Conservation (phyloP, 2,888 invertebrate genomes). For the Spilosoma lubricipeda region DNA sequence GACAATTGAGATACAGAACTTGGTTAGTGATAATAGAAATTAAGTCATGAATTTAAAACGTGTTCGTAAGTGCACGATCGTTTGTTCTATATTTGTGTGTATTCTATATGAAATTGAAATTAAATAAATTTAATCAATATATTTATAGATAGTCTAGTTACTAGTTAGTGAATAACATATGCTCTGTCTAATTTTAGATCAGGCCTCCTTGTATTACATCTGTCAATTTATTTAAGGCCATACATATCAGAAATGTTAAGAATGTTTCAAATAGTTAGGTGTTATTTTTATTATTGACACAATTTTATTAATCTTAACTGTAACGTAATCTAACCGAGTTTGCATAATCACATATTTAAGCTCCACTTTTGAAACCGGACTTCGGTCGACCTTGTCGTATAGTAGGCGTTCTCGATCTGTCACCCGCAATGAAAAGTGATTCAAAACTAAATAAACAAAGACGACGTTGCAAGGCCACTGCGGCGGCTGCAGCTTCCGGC, state of each 20-base stretch:
- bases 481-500: conserved; percentile 65
- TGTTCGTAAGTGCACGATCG: neutral
- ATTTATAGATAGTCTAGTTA: neutral
- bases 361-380: conserved; percentile 71
- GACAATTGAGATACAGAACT: neutral
- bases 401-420: conserved; percentile 64
- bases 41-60: neutral
- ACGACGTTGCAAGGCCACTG: conserved; percentile 62
- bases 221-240: neutral
- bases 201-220: neutral
- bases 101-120: neutral
- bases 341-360: conserved; percentile 63
- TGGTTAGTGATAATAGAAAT: neutral
- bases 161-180: neutral
- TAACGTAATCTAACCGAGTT: conserved; percentile 53
- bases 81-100: neutral
- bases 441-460: conserved; percentile 58
- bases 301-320: conserved; percentile 15
- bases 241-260: neutral
- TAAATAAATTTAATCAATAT: neutral
- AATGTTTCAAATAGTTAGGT: neutral
- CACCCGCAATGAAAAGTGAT: conserved; percentile 63
- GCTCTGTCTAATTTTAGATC: neutral
- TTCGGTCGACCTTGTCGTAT: conserved; percentile 66
- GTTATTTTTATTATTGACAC: conserved; percentile 22